Conservation (phyloP, 2,797 vertebrate genomes). For the Lepidocolaptes lacrymiger region DNA sequence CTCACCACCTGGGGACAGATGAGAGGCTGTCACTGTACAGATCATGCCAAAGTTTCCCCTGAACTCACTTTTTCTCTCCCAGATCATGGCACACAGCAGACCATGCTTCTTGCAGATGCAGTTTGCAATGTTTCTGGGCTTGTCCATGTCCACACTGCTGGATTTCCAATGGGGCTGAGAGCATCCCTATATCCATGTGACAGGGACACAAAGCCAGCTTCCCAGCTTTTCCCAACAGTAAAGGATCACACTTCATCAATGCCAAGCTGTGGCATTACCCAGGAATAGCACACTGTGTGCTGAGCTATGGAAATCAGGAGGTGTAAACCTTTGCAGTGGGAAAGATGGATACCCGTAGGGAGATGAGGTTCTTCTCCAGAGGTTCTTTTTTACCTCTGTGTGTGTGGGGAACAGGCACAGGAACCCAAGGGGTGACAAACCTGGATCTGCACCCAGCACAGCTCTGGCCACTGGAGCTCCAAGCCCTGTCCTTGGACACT, state of each 20-base stretch:
- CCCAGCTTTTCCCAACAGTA: neutral
- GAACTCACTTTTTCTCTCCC: accelerated
- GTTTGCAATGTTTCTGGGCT: neutral
- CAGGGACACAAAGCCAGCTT: neutral
- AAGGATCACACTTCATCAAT: neutral
- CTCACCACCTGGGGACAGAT: constrained; percentile 53
- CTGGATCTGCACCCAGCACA: neutral
- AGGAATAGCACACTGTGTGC: neutral
- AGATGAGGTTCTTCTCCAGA: neutral
- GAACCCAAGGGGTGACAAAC: neutral
- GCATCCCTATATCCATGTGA: accelerated
- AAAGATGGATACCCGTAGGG: neutral
- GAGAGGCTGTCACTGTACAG: neutral
- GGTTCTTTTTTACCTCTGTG: neutral
- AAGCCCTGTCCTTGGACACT: neutral
- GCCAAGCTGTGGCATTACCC: no score
- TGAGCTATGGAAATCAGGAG: neutral
- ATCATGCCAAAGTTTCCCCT: accelerated
- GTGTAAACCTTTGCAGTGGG: neutral
- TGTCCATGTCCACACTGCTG: accelerated
- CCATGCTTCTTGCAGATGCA: accelerated
- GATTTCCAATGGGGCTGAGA: accelerated
- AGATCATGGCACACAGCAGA: accelerated
- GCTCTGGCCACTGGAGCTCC: neutral
- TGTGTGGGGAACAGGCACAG: neutral